These are phyloP conservation scores for Euwallacea similis DNA, from an alignment of 1,140 invertebrate genomes.

Conservation along the genomic window DNA sequence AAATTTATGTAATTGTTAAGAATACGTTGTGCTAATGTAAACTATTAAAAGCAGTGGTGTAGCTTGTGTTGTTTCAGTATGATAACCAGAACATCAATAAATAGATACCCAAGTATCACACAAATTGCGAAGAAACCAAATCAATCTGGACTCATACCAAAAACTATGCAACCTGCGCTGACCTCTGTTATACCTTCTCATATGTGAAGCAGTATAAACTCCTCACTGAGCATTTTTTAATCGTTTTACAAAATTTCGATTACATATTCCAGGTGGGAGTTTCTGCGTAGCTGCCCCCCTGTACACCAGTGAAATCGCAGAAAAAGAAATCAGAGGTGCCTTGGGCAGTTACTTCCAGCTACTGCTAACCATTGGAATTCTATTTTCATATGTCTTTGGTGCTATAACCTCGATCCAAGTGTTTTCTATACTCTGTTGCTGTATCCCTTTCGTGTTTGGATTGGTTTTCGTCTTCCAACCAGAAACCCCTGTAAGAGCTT, in stretches of 20 bases:
- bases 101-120: too few relatives aligned
- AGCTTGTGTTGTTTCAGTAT: too few relatives aligned
- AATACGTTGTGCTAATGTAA: too few relatives aligned
- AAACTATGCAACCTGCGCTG: neutral
- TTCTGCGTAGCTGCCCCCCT: conserved; percentile 63
- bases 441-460: conserved; percentile 64
- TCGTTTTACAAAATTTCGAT: neutral
- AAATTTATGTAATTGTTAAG: too few relatives aligned
- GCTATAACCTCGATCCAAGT: conserved; percentile 52
- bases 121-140: too few relatives aligned
- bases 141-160: too few relatives aligned
- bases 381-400: conserved; percentile 62
- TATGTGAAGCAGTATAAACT: too few relatives aligned
- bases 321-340: conserved; percentile 67
- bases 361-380: conserved; percentile 65
- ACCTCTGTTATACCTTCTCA: neutral
- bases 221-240: too few relatives aligned
- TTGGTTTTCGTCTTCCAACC: conserved; percentile 67
- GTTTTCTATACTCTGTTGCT: conserved; percentile 62
- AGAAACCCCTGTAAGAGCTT: conserved; percentile 61
- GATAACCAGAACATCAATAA: too few relatives aligned
- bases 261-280: conserved; percentile 34
- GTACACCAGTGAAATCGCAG: conserved; percentile 72
- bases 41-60: too few relatives aligned
- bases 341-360: conserved; percentile 71